Evolutionary conservation across 2,888 invertebrate species (phyloP), one percentile per base, ranked within the genome.

Genomic region (Drosophila greeni): DNA sequence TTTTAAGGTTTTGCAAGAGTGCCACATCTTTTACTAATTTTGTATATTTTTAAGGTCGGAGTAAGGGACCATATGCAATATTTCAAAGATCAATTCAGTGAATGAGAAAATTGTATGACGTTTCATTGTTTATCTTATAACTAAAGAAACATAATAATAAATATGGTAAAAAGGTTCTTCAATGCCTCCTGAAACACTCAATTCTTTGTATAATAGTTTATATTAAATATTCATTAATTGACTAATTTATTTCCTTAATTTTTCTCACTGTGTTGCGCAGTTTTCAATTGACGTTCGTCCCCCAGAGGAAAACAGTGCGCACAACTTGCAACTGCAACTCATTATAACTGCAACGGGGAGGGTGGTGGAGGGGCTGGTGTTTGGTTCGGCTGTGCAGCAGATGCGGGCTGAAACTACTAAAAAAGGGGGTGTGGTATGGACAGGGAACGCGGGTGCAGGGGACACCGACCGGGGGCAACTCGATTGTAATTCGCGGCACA

Each of bases 401-500:
- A 23, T 57, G 48, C 45, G 26, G 31, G 59, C 29, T 45, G 59
- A 24, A 31, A 57, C 43, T 37, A 29, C 14, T 16, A 24, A 47
- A 59, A 23, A 49, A 14, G 23, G 34, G 59, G 59, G 16, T 54
- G 54, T 33, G 55, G n/a, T 12, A 33, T 2, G 20, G 31, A 33
- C 31, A 8, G 47, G 34, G 18, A 5, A 5, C 9, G 43, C 8
- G 54, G 36, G 43, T 31, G 20, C 23, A 12, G 16, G 29, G 59
- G 43, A 43, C 66, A 57, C 66, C 72, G 74, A 74, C 76, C 68
- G 84, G 82, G 66, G 64, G 51, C 72, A 47, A 62, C 59, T 58
- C 79, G 66, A 72, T 81, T 81, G 83, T 82, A 72, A 82, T 84
- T 82, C 84, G 82, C 81, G 56, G 77, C 81, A 82, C 84, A 84